Evolutionary conservation across 1,140 invertebrate species (phyloP).

Genomic region (Oncopeltus fasciatus): DNA sequence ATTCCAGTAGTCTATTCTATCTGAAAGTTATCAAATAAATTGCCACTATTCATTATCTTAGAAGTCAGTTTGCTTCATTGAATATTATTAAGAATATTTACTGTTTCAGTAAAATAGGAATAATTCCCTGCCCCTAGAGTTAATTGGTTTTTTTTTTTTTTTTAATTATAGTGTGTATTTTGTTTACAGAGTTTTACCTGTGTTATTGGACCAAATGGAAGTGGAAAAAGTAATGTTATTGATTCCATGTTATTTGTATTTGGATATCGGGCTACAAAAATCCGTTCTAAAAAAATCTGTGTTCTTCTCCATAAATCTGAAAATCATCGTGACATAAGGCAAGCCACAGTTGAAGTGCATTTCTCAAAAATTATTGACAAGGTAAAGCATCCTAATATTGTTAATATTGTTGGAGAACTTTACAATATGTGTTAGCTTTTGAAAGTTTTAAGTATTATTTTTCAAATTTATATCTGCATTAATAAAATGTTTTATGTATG

Average conservation of each 20-base stretch:
- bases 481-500: too few species aligned
- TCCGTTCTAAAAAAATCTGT: conserved; percentile 89
- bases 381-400: too few species aligned
- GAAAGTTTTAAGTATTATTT: not conserved
- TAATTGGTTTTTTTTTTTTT: not conserved
- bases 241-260: conserved; percentile 99
- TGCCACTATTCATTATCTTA: not conserved
- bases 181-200: conserved; percentile 75
- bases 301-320: conserved; percentile 91
- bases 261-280: conserved; percentile 88
- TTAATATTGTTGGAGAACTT: too few species aligned
- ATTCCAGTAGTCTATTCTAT: too few species aligned
- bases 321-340: conserved; percentile 55
- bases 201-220: conserved; percentile 98
- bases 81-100: not conserved
- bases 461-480: too few species aligned
- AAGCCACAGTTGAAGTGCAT: conserved; percentile 78
- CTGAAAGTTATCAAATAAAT: not conserved
- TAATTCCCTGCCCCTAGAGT: too few species aligned
- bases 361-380: conserved; percentile 81
- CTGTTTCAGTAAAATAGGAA: too few species aligned
- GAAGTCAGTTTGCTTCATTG: not conserved
- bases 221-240: conserved; percentile 98
- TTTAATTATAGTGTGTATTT: conserved; percentile 15
- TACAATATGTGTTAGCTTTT: not conserved